Conservation (phyloP, 2,888 invertebrate species). For the Antheraea yamamai region DNA sequence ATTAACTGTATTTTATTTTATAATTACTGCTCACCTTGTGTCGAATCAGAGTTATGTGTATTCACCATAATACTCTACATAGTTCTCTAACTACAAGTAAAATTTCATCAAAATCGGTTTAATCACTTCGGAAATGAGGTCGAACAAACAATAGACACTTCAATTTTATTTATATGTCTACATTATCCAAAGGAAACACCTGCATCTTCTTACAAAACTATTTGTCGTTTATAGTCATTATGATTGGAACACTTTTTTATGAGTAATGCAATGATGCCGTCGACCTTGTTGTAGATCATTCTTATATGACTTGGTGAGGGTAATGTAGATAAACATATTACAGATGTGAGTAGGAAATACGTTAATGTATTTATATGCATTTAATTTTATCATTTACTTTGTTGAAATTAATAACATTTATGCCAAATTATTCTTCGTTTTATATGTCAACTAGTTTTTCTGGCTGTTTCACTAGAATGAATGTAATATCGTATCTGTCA, state of each 20-base stretch:
- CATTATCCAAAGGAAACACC: not conserved
- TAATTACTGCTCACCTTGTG: too few relatives aligned
- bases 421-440: not conserved
- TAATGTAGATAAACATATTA: not conserved
- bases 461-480: too few relatives aligned
- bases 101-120: too few relatives aligned
- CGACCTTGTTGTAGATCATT: not conserved
- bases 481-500: too few relatives aligned
- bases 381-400: not conserved
- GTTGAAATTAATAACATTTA: not conserved
- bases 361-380: too few relatives aligned
- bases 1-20: too few relatives aligned
- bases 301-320: not conserved
- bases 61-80: too few relatives aligned
- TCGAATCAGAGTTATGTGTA: too few relatives aligned
- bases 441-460: not conserved
- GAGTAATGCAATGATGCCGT: not conserved
- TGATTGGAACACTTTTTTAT: slow-evolving; percentile 4
- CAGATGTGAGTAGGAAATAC: not conserved
- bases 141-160: too few relatives aligned
- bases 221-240: not conserved
- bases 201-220: not conserved
- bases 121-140: too few relatives aligned
- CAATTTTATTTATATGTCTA: too few relatives aligned
- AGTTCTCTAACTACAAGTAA: too few relatives aligned